Base-by-base conservation (phyloP, 2,888 invertebrate genomes). In the Drosophila trichaetosa region DNA sequence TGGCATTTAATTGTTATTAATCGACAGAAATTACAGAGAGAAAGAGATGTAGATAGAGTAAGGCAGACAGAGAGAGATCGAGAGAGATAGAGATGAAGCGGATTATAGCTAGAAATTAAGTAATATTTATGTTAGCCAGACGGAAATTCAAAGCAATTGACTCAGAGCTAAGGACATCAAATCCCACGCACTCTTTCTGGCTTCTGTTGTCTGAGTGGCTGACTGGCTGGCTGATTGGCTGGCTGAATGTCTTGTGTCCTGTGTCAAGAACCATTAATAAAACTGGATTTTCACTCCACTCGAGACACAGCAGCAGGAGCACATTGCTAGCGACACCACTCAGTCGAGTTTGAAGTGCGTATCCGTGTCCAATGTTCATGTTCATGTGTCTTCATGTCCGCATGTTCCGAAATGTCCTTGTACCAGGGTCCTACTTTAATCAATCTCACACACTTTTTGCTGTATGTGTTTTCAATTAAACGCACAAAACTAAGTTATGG, bases 1-100 rank as follows among this genome's bases (percentile, higher is more conserved):
- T 78, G 71, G 27, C 80, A 80, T 81, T 84, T 88, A 88, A 88
- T 90, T 90, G 89, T 89, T 88, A 88, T 90, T 87, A 90, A 88
- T 90, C 80, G 72, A 57, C 65, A 53, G 58, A 64, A 53, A 68
- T 27, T 6, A 51, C 7, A 29, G 2, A 18, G 21, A 21, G 21
- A 42, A 16, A 58, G 62, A 48, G 53, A 66, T 46, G 24, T 24
- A 16, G 4, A 24, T 24, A 16, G 16, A 24, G 24, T 24, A 68
- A 33, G 7, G 38, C 16, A n/a, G n/a, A 34, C n/a, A 11, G 46
- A 48, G 62, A 42, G 51, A 61, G 61, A 33, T 29, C 6, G 46
- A 27, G 8, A 21, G 16, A 4, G n/a, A 7, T 1, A 48, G 53
- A 27, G 33, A 36, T 33, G 16, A 31, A 4, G 27, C 29, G 51